These are phyloP conservation scores for Cephalotes varians DNA, from an alignment of 2,888 invertebrate genomes.

Conservation along the genomic window DNA sequence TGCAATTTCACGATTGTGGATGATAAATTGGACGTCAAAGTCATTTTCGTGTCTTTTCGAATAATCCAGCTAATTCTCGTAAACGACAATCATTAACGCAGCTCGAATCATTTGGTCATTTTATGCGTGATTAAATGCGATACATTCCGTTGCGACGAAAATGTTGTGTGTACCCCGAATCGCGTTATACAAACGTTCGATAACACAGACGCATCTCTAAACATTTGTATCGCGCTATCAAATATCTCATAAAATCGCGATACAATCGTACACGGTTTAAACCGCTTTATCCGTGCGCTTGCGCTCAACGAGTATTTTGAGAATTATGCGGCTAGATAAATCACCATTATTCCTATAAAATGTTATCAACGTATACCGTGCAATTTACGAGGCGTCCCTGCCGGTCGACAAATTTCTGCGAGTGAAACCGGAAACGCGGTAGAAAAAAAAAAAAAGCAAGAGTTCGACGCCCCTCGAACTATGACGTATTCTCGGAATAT, in stretches of 20 bases:
- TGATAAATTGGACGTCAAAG: background rate
- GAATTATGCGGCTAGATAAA: slow-evolving; percentile 43
- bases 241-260: slow-evolving; percentile 35
- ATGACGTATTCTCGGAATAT: slow-evolving; percentile 14
- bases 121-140: slow-evolving; percentile 12
- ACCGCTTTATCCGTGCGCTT: slow-evolving; percentile 1
- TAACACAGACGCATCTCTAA: slow-evolving; percentile 23
- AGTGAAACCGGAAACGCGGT: slow-evolving; percentile 22
- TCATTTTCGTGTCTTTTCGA: background rate
- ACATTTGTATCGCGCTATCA: slow-evolving; percentile 23
- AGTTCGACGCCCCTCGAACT: slow-evolving; percentile 7
- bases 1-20: background rate
- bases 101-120: slow-evolving; percentile 1
- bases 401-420: slow-evolving; percentile 28
- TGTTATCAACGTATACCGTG: slow-evolving; percentile 18
- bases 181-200: slow-evolving; percentile 3
- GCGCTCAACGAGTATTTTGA: slow-evolving; percentile 18
- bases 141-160: background rate
- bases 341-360: slow-evolving; percentile 40
- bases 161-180: background rate
- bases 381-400: slow-evolving; percentile 34
- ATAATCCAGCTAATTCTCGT: background rate
- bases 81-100: slow-evolving; percentile 12
- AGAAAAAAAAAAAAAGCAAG: background rate
- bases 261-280: slow-evolving; percentile 19